Percentiles rank a stretch among this genome's conserved stretches.
These are phyloP conservation scores for Sakesphorus luctuosus DNA, from an alignment of 2,113 vertebrate species.

Conservation along the genomic window DNA sequence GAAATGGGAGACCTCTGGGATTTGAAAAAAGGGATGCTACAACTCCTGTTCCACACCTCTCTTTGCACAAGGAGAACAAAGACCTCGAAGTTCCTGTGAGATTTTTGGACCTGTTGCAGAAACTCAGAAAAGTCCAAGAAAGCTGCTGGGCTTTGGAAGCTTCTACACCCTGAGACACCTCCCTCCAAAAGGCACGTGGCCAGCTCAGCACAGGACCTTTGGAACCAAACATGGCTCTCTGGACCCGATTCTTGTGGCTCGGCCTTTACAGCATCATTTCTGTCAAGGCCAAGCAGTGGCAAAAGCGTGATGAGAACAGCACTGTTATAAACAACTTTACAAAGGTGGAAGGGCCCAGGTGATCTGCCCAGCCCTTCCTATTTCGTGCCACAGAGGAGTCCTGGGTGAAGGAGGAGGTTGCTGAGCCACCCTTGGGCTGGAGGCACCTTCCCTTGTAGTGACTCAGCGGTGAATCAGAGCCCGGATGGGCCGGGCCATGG, in stretches of 20 bases:
- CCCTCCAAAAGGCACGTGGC: neutral
- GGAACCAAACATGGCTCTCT: neutral
- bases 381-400: neutral
- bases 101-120: neutral
- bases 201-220: constrained; percentile 8
- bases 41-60: neutral
- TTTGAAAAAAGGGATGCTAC: neutral
- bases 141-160: neutral
- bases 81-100: neutral
- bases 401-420: neutral
- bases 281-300: neutral
- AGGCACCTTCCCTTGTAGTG: neutral
- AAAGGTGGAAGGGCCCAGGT: constrained; percentile 15
- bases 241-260: neutral
- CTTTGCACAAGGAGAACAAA: neutral
- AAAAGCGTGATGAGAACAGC: neutral
- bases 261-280: constrained; percentile 11
- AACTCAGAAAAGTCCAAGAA: neutral
- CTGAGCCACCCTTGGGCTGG: neutral
- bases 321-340: neutral
- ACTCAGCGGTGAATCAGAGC: constrained; percentile 31
- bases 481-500: neutral
- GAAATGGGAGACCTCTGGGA: neutral
- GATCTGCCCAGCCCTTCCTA: constrained; percentile 1
- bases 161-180: neutral